Base-by-base conservation (phyloP, 2,888 invertebrate genomes). In the Hofmannophila pseudospretella region DNA sequence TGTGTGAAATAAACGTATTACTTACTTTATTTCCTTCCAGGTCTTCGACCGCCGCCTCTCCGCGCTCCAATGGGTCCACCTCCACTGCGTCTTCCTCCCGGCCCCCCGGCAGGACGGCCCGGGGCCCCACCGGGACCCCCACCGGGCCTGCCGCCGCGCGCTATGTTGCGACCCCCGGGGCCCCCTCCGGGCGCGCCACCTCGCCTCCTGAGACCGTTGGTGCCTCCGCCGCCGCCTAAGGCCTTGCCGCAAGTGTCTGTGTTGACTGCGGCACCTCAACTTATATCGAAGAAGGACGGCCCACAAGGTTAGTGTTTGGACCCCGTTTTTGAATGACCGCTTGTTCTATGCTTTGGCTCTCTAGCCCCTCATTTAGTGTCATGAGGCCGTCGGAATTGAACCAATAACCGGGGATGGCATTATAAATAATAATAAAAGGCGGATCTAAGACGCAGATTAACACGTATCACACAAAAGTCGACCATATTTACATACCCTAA, bases 181-280 rank as follows among this genome's bases (percentile, higher is more conserved):
- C 86, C 91, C 29, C 91, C 91, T 23, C 91, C 91, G 0, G 91
- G 91, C 1, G 90, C 90, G 1, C 92, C 92, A 4, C 92, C 93
- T 8, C 88, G 90, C 8, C 74, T 90, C 54, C 89, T 90, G 36
- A 67, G 80, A 0, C 89, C 91, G 11, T 86, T 90, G 27, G 85
- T 82, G 30, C 90, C 91, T 9, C 90, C 90, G 44, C 87, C 88
- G 34, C 80, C 80, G 45, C 76, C 74, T 26, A 71, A 69, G 33
- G 49, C 49, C 7, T 43, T 59, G 43, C 66, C 74, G 7, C 86
- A 78, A 1, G 91, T 92, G 1, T 94, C 94, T 50, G 94, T 95
- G 16, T 81, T 96, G 12, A 91, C 92, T 7, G 95, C 95, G 1
- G 95, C 93, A 0, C 95, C 95, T 8, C 95, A 94, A 62, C 89